A percentile compares a stretch with the other conserved stretches of the same genome.
These are phyloP conservation scores for Ectemnius cavifrons DNA, from an alignment of 2,888 invertebrate species.

Conservation along the genomic window DNA sequence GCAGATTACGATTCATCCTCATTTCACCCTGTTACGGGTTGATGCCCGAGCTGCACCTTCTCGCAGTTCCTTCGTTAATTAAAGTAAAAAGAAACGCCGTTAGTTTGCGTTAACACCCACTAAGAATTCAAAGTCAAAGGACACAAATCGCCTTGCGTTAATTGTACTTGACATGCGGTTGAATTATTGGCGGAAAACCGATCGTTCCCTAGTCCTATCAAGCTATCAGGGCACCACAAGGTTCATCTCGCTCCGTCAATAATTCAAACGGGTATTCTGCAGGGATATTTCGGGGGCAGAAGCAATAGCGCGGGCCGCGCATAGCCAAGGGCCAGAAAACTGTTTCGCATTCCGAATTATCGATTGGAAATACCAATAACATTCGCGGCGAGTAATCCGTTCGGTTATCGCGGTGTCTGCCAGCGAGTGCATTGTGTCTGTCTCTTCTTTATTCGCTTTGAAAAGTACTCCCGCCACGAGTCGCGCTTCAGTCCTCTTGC, in stretches of 20 bases:
- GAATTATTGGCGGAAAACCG: too few relatives aligned
- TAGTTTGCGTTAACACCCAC: too few relatives aligned
- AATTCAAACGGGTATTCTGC: slow-evolving; percentile 37
- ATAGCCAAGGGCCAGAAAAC: slow-evolving; percentile 48
- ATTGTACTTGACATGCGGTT: too few relatives aligned
- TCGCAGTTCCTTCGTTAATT: too few relatives aligned
- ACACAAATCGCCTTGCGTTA: too few relatives aligned
- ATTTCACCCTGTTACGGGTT: slow-evolving; percentile 15
- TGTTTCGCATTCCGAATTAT: slow-evolving; percentile 35
- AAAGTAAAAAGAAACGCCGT: too few relatives aligned
- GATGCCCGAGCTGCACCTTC: neutral
- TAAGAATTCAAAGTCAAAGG: too few relatives aligned
- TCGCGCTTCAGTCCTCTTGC: too few relatives aligned
- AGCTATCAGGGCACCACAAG: neutral
- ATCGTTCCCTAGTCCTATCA: too few relatives aligned
- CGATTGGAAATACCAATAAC: slow-evolving; percentile 40
- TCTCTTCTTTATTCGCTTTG: neutral
- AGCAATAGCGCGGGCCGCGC: neutral
- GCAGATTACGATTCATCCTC: slow-evolving; percentile 9
- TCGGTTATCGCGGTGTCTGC: too few relatives aligned
- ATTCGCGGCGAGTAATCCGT: slow-evolving; percentile 7
- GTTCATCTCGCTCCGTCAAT: slow-evolving; percentile 32
- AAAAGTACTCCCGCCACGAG: too few relatives aligned
- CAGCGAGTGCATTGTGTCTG: slow-evolving; percentile 6
- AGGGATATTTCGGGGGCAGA: slow-evolving; percentile 29